phyloP scores from a whole-genome alignment of 2,888 invertebrate genomes.

The Notocelia uddmanniana region DNA sequence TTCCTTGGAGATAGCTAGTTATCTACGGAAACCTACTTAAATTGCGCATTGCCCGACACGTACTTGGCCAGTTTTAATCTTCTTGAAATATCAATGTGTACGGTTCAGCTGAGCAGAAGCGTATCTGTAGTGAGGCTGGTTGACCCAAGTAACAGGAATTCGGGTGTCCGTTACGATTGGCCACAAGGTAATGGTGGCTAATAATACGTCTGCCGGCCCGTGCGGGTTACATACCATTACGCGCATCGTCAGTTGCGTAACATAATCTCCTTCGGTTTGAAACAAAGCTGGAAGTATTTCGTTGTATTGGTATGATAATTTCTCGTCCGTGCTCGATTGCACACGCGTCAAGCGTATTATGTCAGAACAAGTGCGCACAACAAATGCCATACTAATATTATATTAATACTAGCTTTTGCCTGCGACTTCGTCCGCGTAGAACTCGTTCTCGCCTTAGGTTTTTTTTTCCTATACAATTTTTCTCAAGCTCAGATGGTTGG shows the following conservation, averaged over 20 bases:
- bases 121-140: constrained; percentile 53
- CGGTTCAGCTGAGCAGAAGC: constrained; percentile 2
- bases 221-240: constrained; percentile 52
- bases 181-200: constrained; percentile 48
- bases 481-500: no score
- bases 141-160: constrained; percentile 69
- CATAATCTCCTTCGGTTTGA: constrained; percentile 51
- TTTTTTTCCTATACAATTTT: no score
- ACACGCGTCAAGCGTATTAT: not conserved
- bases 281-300: constrained; percentile 13
- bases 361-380: not conserved
- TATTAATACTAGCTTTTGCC: no score
- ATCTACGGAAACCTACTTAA: no score
- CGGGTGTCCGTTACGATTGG: constrained; percentile 65
- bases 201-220: constrained; percentile 50
- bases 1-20: no score
- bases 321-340: not conserved
- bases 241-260: constrained; percentile 61
- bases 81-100: constrained; percentile 12
- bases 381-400: no score
- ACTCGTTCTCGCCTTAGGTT: no score
- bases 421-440: no score
- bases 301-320: not conserved
- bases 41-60: no score
- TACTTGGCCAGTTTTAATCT: no score